Evolutionary conservation across 2,888 invertebrate species (phyloP), one percentile per base, ranked within the genome.

Genomic region (Marronus borbonicus): DNA sequence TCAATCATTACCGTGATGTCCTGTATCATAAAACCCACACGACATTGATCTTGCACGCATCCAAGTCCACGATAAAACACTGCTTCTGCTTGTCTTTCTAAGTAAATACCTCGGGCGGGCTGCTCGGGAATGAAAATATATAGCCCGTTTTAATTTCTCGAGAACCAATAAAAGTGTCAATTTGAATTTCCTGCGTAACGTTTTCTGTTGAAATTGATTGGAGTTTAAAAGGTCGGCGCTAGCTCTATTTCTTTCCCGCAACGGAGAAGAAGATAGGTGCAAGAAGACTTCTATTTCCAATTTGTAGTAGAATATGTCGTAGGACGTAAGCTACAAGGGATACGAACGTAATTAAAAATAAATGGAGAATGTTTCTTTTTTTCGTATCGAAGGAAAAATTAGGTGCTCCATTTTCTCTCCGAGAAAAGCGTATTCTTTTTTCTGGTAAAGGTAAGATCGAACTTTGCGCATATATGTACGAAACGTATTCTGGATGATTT

Each of bases 91-190:
- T 44, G 8, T 49, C 44, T 66, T 66, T 44, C 62, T 10, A n/a
- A 64, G 44, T 20, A 49, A 20, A 28, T 14, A 14, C 31, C 20
- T 1, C n/a, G 31, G 24, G 12, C 3, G 14, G 2, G 10, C 28
- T 14, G 14, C 12, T 49, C 58, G 28, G 36, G 50, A 69, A 72
- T 72, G 72, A 72, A 58, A 72, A 72, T 72, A 58, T 72, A 72
- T 60, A 39, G 36, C 20, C 50, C 39, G 60, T 24, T 60, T 60
- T 60, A 74, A 74, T 74, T 74, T 74, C 60, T 62, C 24, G 36
- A 24, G 44, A 74, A 60, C 72, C 72, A 74, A 74, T 74, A 74
- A 74, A 74, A 74, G 44, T 49, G 72, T 74, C 72, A 74, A 60
- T 74, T 74, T 74, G 60, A 74, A 74, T 74, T 72, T 74, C 60